These are phyloP conservation scores for Aix galericulata DNA, from an alignment of 2,113 vertebrate genomes.

Conservation along the genomic window DNA sequence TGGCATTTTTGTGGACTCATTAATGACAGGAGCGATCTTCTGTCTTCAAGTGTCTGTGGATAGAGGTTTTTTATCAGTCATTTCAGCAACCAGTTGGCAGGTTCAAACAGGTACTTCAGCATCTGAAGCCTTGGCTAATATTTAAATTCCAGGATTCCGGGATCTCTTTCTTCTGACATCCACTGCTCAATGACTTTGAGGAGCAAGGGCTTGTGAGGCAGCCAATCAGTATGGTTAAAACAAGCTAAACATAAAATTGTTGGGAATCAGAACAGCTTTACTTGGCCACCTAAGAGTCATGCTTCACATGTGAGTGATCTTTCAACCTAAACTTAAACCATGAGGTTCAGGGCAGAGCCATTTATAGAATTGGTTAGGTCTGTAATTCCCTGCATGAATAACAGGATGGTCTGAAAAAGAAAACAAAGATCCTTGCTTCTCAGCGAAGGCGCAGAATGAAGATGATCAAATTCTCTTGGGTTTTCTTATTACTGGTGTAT, in stretches of 20 bases:
- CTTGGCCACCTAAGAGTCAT: not conserved
- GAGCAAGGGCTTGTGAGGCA: not conserved
- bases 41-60: not conserved
- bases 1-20: not conserved
- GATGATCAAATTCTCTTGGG: not conserved
- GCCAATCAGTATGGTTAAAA: not conserved
- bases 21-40: not conserved
- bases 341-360: slow-evolving; percentile 12
- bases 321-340: slow-evolving; percentile 48
- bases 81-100: not conserved
- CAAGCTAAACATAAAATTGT: not conserved
- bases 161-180: not conserved
- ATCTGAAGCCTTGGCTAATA: not conserved
- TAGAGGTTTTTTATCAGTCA: not conserved
- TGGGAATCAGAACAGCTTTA: not conserved
- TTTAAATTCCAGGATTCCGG: no score
- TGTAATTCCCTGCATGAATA: slow-evolving; percentile 49
- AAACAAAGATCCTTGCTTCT: slow-evolving; percentile 32
- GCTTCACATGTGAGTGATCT: not conserved
- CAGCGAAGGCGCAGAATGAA: slow-evolving; percentile 5
- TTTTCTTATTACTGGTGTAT: not conserved
- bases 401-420: slow-evolving; percentile 29
- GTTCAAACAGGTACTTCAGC: not conserved
- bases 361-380: slow-evolving; percentile 37
- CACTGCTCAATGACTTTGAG: not conserved